Conservation (phyloP, 1,140 invertebrate genomes). For the Planococcus citri region DNA sequence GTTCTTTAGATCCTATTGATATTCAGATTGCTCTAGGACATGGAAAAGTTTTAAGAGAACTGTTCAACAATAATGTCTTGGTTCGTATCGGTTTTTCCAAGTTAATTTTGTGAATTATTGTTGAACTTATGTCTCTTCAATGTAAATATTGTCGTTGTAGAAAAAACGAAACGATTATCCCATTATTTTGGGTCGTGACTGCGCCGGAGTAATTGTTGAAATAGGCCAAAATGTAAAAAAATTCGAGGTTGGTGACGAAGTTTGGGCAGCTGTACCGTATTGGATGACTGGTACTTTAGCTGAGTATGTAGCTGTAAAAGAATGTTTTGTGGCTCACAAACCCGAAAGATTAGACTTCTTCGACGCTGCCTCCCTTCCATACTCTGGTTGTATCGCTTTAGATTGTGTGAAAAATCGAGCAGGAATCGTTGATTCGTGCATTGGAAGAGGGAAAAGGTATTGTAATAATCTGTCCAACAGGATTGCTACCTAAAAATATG, state of each 20-base stretch:
- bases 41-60: slow-evolving; percentile 41
- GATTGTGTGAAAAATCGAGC: slow-evolving; percentile 45
- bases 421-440: slow-evolving; percentile 37
- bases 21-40: slow-evolving; percentile 49
- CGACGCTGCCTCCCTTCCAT: slow-evolving; percentile 55
- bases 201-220: slow-evolving; percentile 50
- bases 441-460: slow-evolving; percentile 45
- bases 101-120: no score
- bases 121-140: no score
- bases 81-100: slow-evolving; percentile 33
- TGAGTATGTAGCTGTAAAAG: slow-evolving; percentile 45
- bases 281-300: slow-evolving; percentile 45
- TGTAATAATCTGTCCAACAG: no score
- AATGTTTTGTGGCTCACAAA: slow-evolving; percentile 45
- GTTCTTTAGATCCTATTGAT: slow-evolving; percentile 49
- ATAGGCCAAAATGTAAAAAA: slow-evolving; percentile 44
- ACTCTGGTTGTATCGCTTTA: slow-evolving; percentile 53
- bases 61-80: slow-evolving; percentile 39
- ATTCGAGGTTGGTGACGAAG: slow-evolving; percentile 50
- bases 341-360: slow-evolving; percentile 52
- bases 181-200: slow-evolving; percentile 52
- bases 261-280: slow-evolving; percentile 43
- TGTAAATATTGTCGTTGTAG: not conserved
- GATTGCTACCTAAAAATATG: no score
- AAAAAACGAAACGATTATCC: slow-evolving; percentile 37